Evolutionary conservation across 2,888 invertebrate genomes (phyloP), one percentile per base, ranked within the genome.

Genomic region (Papilio protenor): DNA sequence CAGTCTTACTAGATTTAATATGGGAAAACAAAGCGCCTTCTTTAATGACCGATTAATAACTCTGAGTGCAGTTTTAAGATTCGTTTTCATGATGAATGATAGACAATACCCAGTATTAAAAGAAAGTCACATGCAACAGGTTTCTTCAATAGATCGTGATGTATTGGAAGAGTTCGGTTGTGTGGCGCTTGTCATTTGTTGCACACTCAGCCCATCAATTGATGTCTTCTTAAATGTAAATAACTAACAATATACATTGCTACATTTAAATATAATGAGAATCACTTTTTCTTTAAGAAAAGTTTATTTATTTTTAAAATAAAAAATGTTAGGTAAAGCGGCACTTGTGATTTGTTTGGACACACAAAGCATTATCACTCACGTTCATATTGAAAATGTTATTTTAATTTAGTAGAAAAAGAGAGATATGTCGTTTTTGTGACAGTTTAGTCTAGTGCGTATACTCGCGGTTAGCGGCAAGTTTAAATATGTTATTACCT

Each of bases 121-220:
- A 55, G 33, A 18, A 72, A 55, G 33, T 72, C 27, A n/a, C 23
- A 21, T 8, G 64, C 21, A 47, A 52, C 69, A 75, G 75, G 75
- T 69, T 55, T 69, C 55, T 57, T 52, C 75, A 40, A 52, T 55
- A 49, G 16, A 52, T 33, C 40, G 21, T 66, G 75, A 75, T 33
- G 40, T 69, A 69, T 66, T 66, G 55, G 11, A 66, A 55, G n/a
- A 69, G 69, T 21, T 52, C 21, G 11, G 8, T 69, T 18, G 52
- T 33, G 18, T 40, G 55, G n/a, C 40, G 52, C 55, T 4, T 40
- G 27, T 27, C 52, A 69, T 75, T 69, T 52, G 75, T 75, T 55
- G 52, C 55, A 23, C 66, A 40, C 40, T n/a, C 5, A 4, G n/a
- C 18, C 40, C 27, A 52, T 55, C 52, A 55, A 55, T 66, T 40